phyloP scores from a whole-genome alignment of 2,888 invertebrate species.

The Drosophila mercatorum region DNA sequence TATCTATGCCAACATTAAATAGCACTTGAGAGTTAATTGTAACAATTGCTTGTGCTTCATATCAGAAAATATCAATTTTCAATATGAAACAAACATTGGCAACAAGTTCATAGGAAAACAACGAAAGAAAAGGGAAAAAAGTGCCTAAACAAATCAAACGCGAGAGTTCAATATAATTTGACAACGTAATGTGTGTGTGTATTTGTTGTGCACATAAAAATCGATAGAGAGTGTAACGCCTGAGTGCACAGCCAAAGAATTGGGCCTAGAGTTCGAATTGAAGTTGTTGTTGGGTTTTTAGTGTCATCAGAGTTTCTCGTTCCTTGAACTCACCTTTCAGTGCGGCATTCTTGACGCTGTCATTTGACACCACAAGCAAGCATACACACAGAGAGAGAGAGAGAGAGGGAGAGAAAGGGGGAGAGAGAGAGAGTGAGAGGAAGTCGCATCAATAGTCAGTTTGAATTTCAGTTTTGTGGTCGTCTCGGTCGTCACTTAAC shows the following conservation, averaged over 20 bases:
- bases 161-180: conserved; percentile 44
- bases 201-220: conserved; percentile 52
- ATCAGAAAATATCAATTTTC: conserved; percentile 57
- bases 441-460: conserved; percentile 45
- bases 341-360: conserved; percentile 45
- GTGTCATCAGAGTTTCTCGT: conserved; percentile 38
- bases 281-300: conserved; percentile 22
- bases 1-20: conserved; percentile 24
- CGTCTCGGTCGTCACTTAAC: conserved; percentile 43
- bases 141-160: conserved; percentile 55
- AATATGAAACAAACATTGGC: conserved; percentile 41
- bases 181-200: conserved; percentile 32
- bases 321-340: conserved; percentile 50
- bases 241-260: conserved; percentile 34
- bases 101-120: conserved; percentile 49
- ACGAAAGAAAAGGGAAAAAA: conserved; percentile 15
- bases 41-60: conserved; percentile 45
- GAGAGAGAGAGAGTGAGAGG: conserved; percentile 7
- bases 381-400: background rate
- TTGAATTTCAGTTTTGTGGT: conserved; percentile 59
- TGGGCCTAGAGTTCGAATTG: conserved; percentile 32
- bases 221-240: conserved; percentile 54
- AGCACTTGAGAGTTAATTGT: conserved; percentile 56
- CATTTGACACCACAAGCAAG: conserved; percentile 67
- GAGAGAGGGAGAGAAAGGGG: conserved; percentile 8